A percentile compares a stretch with the other conserved stretches of the same genome.
phyloP scores from a whole-genome alignment of 2,113 vertebrate genomes.

The Oceanites oceanicus region DNA sequence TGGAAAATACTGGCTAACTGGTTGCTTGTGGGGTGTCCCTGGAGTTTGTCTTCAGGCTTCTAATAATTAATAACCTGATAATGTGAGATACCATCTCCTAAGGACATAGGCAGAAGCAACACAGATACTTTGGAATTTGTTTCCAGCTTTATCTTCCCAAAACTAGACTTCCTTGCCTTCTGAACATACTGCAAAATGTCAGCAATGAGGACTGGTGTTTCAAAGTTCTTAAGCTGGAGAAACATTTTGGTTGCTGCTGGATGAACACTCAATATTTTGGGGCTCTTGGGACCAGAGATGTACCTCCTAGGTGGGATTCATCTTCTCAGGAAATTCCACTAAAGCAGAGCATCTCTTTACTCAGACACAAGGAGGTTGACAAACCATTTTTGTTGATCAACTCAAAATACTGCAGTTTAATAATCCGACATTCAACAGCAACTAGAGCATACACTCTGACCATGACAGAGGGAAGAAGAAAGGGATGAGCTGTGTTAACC shows the following conservation, averaged over 20 bases:
- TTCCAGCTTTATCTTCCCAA: not conserved
- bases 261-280: not conserved
- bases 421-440: not conserved
- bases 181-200: not conserved
- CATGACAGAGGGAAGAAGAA: not conserved
- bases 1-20: not conserved
- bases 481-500: conserved; percentile 11
- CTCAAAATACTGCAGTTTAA: not conserved
- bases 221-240: not conserved
- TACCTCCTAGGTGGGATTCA: not conserved
- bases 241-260: not conserved
- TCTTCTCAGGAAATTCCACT: not conserved
- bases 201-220: rapidly evolving
- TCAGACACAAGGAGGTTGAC: not conserved
- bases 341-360: not conserved
- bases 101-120: not conserved
- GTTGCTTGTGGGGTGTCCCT: not conserved
- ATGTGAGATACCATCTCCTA: not conserved
- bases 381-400: not conserved
- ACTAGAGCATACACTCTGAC: conserved; percentile 4
- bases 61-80: not conserved
- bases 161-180: not conserved
- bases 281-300: not conserved
- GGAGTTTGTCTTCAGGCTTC: not conserved
- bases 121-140: not conserved